phyloP scores from a whole-genome alignment of 2,888 invertebrate genomes.

The Perizoma affinitatum region DNA sequence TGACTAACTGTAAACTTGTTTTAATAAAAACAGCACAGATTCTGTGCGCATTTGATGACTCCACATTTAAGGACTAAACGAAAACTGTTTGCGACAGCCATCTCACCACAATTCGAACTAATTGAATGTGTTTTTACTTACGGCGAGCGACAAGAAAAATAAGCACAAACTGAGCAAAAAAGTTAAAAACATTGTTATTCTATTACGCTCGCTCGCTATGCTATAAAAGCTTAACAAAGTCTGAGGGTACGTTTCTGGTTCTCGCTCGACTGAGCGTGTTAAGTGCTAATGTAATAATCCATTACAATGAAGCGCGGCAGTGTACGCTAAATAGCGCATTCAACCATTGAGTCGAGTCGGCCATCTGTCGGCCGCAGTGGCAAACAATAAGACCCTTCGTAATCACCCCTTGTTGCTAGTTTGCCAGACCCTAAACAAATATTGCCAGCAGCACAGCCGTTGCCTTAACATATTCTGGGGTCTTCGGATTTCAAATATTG shows the following conservation, averaged over 20 bases:
- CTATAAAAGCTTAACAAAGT: constrained; percentile 66
- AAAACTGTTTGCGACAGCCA: constrained; percentile 36
- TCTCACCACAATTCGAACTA: constrained; percentile 48
- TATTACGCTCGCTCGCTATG: constrained; percentile 61
- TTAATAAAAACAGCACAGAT: constrained; percentile 26
- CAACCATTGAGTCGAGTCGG: constrained; percentile 69
- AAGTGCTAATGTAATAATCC: constrained; percentile 84
- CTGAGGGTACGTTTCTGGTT: constrained; percentile 70
- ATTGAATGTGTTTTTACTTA: constrained; percentile 56
- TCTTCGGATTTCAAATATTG: constrained; percentile 44
- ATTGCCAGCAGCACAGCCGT: constrained; percentile 58
- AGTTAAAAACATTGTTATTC: constrained; percentile 65
- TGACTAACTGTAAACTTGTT: constrained; percentile 4
- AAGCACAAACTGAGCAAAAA: constrained; percentile 54
- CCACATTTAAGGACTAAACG: constrained; percentile 43
- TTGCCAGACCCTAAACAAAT: constrained; percentile 78
- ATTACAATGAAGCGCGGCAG: constrained; percentile 80
- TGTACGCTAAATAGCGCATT: constrained; percentile 83
- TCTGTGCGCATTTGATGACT: constrained; percentile 29
- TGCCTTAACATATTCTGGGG: constrained; percentile 54
- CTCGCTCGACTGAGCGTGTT: constrained; percentile 79
- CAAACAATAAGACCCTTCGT: constrained; percentile 76
- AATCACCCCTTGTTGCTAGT: constrained; percentile 73
- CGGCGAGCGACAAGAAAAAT: constrained; percentile 53
- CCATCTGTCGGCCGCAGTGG: constrained; percentile 77